Evolutionary conservation across 2,888 invertebrate genomes (phyloP).

Genomic region (Eupsilia transversa): DNA sequence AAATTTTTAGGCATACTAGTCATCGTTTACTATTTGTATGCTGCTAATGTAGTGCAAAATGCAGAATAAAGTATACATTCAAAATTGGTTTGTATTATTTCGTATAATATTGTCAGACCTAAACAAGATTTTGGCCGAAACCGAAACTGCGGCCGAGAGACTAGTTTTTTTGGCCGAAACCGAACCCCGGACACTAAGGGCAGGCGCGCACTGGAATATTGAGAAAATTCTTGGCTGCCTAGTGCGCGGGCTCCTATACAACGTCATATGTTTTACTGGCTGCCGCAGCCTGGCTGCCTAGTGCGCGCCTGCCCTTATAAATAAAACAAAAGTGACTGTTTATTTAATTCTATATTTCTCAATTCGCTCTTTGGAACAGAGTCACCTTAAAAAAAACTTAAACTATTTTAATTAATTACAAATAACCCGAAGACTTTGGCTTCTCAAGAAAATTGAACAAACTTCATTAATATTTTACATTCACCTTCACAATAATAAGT

Average conservation of each 20-base stretch:
- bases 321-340: slow-evolving; percentile 55
- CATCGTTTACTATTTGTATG: slow-evolving; percentile 67
- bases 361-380: slow-evolving; percentile 74
- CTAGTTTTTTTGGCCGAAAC: too few relatives aligned
- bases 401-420: slow-evolving; percentile 78
- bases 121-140: not conserved
- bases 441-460: slow-evolving; percentile 81
- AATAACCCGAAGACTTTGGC: slow-evolving; percentile 88
- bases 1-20: slow-evolving; percentile 69
- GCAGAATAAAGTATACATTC: slow-evolving; percentile 64
- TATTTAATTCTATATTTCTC: slow-evolving; percentile 72
- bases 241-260: too few relatives aligned
- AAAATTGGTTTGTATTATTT: slow-evolving; percentile 26
- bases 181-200: too few relatives aligned
- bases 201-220: too few relatives aligned
- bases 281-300: too few relatives aligned
- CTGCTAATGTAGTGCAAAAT: slow-evolving; percentile 63
- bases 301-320: too few relatives aligned
- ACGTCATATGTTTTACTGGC: too few relatives aligned
- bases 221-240: too few relatives aligned
- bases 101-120: not conserved
- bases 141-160: too few relatives aligned
- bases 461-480: slow-evolving; percentile 74
- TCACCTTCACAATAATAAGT: slow-evolving; percentile 53
- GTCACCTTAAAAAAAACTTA: slow-evolving; percentile 74